Evolutionary conservation across 2,113 vertebrate genomes (phyloP).

Genomic region (Microtus oregoni): DNA sequence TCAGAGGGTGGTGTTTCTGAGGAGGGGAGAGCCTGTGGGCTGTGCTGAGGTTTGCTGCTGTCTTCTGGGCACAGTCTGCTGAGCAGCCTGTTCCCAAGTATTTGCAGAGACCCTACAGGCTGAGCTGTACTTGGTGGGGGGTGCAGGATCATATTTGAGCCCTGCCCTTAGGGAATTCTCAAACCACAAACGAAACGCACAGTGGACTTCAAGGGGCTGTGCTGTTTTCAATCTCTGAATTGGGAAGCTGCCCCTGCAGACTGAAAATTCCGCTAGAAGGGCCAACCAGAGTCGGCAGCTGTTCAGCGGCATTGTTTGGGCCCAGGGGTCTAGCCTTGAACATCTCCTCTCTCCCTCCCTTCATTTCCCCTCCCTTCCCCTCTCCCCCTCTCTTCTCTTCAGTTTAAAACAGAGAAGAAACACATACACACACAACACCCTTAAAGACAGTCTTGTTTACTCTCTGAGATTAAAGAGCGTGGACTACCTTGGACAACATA

Average conservation of each 20-base stretch:
- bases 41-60: background rate
- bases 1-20: background rate
- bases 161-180: background rate
- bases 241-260: background rate
- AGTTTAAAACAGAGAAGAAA: constrained; percentile 66
- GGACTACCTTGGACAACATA: constrained; percentile 44
- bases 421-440: background rate
- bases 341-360: background rate
- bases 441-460: constrained; percentile 75
- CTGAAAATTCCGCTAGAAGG: constrained; percentile 10
- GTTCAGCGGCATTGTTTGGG: constrained; percentile 20
- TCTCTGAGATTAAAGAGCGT: constrained; percentile 71
- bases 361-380: background rate
- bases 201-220: background rate
- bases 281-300: constrained; percentile 31
- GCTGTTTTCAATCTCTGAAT: background rate
- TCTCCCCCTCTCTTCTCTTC: background rate
- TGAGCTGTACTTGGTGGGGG: background rate
- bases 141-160: background rate
- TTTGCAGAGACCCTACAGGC: background rate
- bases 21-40: fast-evolving
- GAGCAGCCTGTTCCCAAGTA: background rate
- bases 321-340: constrained; percentile 59
- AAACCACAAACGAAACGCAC: constrained; percentile 10
- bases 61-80: background rate